Percentiles rank a stretch among this genome's conserved stretches.
Conservation (phyloP, 2,113 vertebrate genomes). For the Scatophagus argus region DNA sequence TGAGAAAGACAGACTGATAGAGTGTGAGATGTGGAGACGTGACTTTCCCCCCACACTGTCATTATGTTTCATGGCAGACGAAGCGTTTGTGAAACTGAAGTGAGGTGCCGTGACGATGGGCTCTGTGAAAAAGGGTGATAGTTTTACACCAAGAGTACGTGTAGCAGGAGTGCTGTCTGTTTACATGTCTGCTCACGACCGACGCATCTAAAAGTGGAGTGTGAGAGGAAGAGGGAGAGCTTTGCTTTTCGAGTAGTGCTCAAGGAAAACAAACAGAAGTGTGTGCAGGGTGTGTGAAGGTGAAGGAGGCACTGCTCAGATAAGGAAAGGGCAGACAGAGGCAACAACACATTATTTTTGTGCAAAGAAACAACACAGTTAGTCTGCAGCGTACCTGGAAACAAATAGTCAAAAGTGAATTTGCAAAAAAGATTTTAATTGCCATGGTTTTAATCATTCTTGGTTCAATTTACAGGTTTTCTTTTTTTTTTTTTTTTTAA, state of each 20-base stretch:
- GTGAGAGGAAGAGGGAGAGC: constrained; percentile 12
- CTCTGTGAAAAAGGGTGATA: constrained; percentile 34
- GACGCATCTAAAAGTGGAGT: constrained; percentile 25
- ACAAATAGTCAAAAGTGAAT: constrained; percentile 58
- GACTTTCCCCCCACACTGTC: constrained; percentile 56
- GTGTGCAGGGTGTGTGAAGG: constrained; percentile 46
- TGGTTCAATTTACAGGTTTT: constrained; percentile 82
- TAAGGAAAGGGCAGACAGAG: constrained; percentile 29
- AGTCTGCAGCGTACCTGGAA: neutral
- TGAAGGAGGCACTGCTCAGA: constrained; percentile 38
- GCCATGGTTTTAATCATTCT: constrained; percentile 80
- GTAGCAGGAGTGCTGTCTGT: constrained; percentile 32
- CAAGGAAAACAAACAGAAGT: constrained; percentile 52
- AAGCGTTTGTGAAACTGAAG: constrained; percentile 51
- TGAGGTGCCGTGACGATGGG: constrained; percentile 23
- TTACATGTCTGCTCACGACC: constrained; percentile 33
- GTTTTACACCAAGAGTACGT: constrained; percentile 40
- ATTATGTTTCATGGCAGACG: constrained; percentile 69
- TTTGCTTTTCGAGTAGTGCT: constrained; percentile 28
- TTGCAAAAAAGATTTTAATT: constrained; percentile 82
- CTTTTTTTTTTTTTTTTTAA: constrained; percentile 60
- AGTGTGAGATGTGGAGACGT: constrained; percentile 34
- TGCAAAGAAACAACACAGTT: neutral
- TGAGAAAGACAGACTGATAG: constrained; percentile 38
- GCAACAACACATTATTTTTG: neutral